These are phyloP conservation scores for Paralichthys olivaceus DNA, from an alignment of 2,113 vertebrate species.

Conservation along the genomic window DNA sequence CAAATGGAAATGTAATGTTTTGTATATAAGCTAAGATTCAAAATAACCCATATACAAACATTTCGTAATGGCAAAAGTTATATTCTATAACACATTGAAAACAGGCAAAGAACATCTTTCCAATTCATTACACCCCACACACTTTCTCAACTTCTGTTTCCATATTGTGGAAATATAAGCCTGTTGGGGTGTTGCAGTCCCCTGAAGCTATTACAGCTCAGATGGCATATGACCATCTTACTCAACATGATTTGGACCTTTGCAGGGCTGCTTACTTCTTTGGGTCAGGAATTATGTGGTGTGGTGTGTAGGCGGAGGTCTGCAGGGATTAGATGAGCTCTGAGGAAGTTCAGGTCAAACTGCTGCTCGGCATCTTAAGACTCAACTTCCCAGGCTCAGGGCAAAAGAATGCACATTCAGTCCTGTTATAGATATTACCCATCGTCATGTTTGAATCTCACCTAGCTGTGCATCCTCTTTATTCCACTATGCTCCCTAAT, in stretches of 20 bases:
- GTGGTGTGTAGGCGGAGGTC: constrained; percentile 7
- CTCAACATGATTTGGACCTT: not conserved
- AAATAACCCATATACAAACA: not conserved
- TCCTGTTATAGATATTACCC: not conserved
- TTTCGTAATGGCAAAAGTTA: not conserved
- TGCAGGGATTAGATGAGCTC: not conserved
- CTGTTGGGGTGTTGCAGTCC: not conserved
- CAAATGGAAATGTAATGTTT: not conserved
- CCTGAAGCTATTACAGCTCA: not conserved
- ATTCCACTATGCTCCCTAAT: constrained; percentile 8
- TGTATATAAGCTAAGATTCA: constrained; percentile 5
- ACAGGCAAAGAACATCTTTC: constrained; percentile 36
- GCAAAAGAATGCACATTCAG: constrained; percentile 3
- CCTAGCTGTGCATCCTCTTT: constrained; percentile 7
- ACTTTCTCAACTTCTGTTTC: constrained; percentile 10
- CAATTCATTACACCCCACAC: constrained; percentile 33
- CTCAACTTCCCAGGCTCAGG: not conserved
- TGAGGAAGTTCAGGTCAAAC: constrained; percentile 19
- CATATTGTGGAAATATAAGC: not conserved
- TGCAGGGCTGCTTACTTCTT: not conserved
- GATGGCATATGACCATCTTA: not conserved
- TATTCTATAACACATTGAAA: constrained; percentile 9
- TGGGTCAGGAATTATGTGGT: not conserved
- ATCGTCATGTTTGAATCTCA: constrained; percentile 36
- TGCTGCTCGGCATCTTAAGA: not conserved